Percentiles rank a stretch among this genome's conserved stretches.
These are phyloP conservation scores for Psettodes erumei DNA, from an alignment of 2,113 vertebrate genomes.

Conservation along the genomic window DNA sequence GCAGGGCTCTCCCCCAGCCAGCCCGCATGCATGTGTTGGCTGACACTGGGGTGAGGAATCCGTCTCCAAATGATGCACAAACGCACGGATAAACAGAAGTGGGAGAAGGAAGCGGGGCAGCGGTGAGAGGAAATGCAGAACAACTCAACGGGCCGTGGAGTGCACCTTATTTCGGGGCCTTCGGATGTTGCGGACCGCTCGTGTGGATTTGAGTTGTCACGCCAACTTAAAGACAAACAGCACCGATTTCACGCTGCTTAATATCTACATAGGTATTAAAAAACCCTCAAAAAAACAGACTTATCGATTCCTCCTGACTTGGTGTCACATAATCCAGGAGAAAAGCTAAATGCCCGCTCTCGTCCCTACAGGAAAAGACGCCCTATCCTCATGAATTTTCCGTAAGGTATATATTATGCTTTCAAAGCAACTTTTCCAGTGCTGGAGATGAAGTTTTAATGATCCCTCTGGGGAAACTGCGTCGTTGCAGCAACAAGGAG, in stretches of 20 bases:
- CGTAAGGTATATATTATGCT: constrained; percentile 37
- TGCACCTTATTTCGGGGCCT: constrained; percentile 1
- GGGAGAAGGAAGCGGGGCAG: neutral
- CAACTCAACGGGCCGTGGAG: neutral
- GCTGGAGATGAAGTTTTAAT: constrained; percentile 54
- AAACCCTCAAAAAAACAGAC: too few relatives aligned
- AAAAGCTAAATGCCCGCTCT: constrained; percentile 18
- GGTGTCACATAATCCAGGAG: constrained; percentile 2
- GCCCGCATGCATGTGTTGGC: constrained; percentile 16
- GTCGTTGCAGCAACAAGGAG: constrained; percentile 26
- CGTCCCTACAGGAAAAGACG: neutral
- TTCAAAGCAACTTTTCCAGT: constrained; percentile 52
- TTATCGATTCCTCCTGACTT: constrained; percentile 9
- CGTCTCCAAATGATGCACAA: constrained; percentile 32
- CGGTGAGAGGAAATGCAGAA: neutral
- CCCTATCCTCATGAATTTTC: constrained; percentile 37
- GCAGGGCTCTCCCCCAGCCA: too few relatives aligned
- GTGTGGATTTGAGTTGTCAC: neutral
- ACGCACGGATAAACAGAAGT: constrained; percentile 17
- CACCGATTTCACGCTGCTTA: constrained; percentile 33
- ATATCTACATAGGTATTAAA: constrained; percentile 32
- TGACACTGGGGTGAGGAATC: constrained; percentile 38
- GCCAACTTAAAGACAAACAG: constrained; percentile 46
- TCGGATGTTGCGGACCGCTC: neutral
- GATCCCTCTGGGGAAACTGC: constrained; percentile 45